phyloP scores from a whole-genome alignment of 2,113 vertebrate genomes.

The Pseudorhombus dupliciocellatus region DNA sequence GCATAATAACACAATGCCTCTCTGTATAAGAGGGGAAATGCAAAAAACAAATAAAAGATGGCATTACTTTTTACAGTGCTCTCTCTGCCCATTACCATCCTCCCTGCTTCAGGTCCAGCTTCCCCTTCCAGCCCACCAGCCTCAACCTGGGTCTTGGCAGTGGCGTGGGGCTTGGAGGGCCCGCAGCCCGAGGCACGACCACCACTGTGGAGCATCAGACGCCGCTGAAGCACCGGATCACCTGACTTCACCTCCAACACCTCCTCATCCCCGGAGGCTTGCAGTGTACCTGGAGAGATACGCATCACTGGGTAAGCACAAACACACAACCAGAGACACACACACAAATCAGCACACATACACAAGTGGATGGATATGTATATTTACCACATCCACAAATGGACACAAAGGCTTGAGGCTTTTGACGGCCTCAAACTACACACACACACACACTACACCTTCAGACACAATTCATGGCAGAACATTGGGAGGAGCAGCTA shows the following conservation, averaged over 20 bases:
- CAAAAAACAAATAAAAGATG: conserved; percentile 33
- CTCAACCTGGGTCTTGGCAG: conserved; percentile 60
- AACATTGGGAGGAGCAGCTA: not conserved
- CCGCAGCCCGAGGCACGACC: conserved; percentile 65
- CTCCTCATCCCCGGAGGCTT: conserved; percentile 72
- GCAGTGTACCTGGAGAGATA: conserved; percentile 74
- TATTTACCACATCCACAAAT: conserved; percentile 25
- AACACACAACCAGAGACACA: conserved; percentile 18
- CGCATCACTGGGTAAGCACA: conserved; percentile 61
- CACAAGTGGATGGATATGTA: conserved; percentile 46
- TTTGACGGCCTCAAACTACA: not conserved
- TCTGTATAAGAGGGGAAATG: not conserved
- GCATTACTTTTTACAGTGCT: conserved; percentile 70
- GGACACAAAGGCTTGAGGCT: not conserved
- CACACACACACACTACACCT: not conserved
- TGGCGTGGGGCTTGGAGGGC: conserved; percentile 59
- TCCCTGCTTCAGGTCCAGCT: conserved; percentile 64
- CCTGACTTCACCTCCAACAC: conserved; percentile 75
- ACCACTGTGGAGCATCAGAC: conserved; percentile 71
- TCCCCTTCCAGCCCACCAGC: conserved; percentile 55
- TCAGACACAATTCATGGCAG: not conserved
- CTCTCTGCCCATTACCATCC: conserved; percentile 66
- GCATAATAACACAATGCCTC: not conserved
- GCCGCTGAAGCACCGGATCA: conserved; percentile 71
- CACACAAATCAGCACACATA: conserved; percentile 16